A percentile compares a stretch with the other conserved stretches of the same genome.
phyloP scores from a whole-genome alignment of 2,113 vertebrate genomes.

The Otus sunia region DNA sequence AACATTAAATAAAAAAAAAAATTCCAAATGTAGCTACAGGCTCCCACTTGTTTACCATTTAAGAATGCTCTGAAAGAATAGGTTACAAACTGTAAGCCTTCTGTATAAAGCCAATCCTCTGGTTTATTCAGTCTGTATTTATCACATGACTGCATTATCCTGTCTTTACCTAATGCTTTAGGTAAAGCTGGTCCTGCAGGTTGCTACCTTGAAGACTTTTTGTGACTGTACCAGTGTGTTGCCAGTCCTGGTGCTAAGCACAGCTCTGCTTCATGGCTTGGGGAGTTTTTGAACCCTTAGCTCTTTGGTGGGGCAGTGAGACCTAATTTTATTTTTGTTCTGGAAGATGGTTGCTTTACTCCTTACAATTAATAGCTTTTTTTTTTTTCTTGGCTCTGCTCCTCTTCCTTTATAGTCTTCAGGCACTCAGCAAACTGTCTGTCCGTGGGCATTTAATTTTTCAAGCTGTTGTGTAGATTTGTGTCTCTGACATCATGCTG shows the following conservation, averaged over 20 bases:
- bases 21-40: background rate
- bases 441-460: conserved; percentile 16
- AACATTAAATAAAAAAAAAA: background rate
- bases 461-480: conserved; percentile 32
- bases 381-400: background rate
- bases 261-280: background rate
- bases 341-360: background rate
- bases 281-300: background rate
- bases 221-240: background rate
- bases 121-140: background rate
- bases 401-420: background rate
- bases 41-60: background rate
- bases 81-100: background rate
- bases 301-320: background rate
- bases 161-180: background rate
- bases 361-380: background rate
- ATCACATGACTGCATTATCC: background rate
- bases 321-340: background rate
- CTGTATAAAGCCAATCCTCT: background rate
- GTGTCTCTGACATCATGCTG: conserved; percentile 5
- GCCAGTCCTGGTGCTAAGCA: background rate
- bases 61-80: background rate
- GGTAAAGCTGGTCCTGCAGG: background rate
- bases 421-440: background rate
- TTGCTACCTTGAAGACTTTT: background rate